Evolutionary conservation across 2,888 invertebrate genomes (phyloP).

Genomic region (Chymomyza amoena): DNA sequence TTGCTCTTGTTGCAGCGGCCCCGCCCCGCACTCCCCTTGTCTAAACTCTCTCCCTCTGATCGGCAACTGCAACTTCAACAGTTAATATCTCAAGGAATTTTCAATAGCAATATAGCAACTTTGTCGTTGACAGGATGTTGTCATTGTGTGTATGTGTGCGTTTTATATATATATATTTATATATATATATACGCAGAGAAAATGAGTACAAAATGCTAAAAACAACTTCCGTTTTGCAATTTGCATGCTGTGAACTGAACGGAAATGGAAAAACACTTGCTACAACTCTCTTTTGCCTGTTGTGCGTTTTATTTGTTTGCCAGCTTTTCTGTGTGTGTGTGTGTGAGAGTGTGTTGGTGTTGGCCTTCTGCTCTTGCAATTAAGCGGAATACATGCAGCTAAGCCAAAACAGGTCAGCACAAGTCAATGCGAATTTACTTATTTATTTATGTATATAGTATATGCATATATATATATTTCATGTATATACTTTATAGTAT

Average conservation of each 20-base stretch:
- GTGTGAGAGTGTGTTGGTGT: neutral
- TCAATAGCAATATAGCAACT: slow-evolving; percentile 61
- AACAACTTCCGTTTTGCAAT: slow-evolving; percentile 68
- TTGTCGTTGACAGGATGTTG: slow-evolving; percentile 69
- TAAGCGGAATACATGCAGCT: slow-evolving; percentile 45
- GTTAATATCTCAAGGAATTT: slow-evolving; percentile 65
- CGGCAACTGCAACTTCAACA: slow-evolving; percentile 39
- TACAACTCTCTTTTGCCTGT: slow-evolving; percentile 19
- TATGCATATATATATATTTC: neutral
- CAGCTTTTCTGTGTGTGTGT: neutral
- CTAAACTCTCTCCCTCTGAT: neutral
- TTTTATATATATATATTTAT: neutral
- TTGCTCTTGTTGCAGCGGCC: neutral
- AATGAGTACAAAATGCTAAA: slow-evolving; percentile 73
- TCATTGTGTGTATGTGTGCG: slow-evolving; percentile 29
- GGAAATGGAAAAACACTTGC: slow-evolving; percentile 69
- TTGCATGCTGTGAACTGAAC: slow-evolving; percentile 63
- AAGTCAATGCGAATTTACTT: neutral
- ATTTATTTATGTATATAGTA: neutral
- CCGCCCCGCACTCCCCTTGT: too few species aligned
- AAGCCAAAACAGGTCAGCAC: slow-evolving; percentile 19
- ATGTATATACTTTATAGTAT: neutral
- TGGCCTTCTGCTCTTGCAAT: slow-evolving; percentile 51
- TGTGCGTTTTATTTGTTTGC: neutral
- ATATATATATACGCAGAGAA: slow-evolving; percentile 45